Evolutionary conservation across 2,888 invertebrate genomes (phyloP), one percentile per base, ranked within the genome.

Genomic region (Griposia aprilina): DNA sequence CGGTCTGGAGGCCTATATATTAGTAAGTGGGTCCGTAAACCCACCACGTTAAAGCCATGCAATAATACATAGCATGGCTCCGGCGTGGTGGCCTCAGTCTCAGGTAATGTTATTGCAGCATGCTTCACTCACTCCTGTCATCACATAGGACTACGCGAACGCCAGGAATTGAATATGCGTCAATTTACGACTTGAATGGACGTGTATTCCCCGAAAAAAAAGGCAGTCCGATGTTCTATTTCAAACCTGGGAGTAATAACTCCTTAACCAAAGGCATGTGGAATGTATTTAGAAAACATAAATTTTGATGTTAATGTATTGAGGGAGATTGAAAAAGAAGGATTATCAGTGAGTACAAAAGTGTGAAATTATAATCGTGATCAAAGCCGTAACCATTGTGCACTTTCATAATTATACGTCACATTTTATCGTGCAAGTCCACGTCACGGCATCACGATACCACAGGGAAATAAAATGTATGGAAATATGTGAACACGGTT

Each of bases 131-230:
- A 60, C 52, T 45, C 48, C 45, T n/a, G 66, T 48, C 66, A 60
- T 55, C 26, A 45, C 26, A 48, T 2, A 45, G 36, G 30, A 36
- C 45, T 8, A 77, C 17, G 45, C 7, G 20, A 36, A 17, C 3
- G 79, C 10, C 70, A 77, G 70, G 11, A 70, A 67, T 81, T 83
- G 78, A 78, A 67, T 83, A 57, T 50, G 60, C 60, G 78, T 67
- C 81, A 83, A 78, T 83, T 71, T 55, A 52, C 45, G 23, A 68
- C 45, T 52, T 63, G 45, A 57, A 60, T 62, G 82, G 36, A 48
- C 59, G 45, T 68, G 59, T 20, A 26, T 68, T 68, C 26, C 4
- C 52, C 11, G 69, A 76, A 74, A 81, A 77, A 76, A 74, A 81
- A 77, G 15, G 23, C 36, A 20, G 26, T 36, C 26, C 17, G 41